phyloP scores from a whole-genome alignment of 92 coral and sea anemone genomes.

The Anthopleura xanthogrammica region DNA sequence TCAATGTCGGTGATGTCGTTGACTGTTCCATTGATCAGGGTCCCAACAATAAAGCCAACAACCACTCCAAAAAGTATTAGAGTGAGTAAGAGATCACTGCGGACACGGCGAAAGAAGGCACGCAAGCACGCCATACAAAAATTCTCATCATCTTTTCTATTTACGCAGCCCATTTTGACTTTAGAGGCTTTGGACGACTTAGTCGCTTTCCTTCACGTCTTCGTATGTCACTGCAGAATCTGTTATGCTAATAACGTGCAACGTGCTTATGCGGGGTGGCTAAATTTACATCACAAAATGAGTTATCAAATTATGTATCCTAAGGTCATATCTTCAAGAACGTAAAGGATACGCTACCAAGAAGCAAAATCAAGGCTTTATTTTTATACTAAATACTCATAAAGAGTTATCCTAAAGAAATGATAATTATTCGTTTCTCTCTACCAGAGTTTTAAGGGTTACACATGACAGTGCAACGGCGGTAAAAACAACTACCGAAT shows the following conservation, averaged over 20 bases:
- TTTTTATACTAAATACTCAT: too few relatives aligned
- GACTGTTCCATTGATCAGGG: slow-evolving; percentile 66
- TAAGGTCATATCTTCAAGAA: too few relatives aligned
- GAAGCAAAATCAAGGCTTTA: too few relatives aligned
- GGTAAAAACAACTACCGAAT: too few relatives aligned
- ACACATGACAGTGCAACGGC: too few relatives aligned
- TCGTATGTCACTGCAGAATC: background rate
- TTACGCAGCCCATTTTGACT: background rate
- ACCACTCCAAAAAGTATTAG: slow-evolving; percentile 74
- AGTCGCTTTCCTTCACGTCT: background rate
- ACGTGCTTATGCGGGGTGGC: too few relatives aligned
- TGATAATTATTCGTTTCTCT: too few relatives aligned
- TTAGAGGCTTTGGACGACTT: background rate
- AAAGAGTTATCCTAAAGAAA: too few relatives aligned
- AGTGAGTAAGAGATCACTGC: slow-evolving; percentile 71
- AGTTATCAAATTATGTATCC: too few relatives aligned
- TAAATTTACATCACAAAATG: too few relatives aligned
- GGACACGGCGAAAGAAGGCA: slow-evolving; percentile 46
- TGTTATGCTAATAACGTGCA: background rate
- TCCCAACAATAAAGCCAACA: slow-evolving; percentile 77
- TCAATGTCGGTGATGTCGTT: slow-evolving; percentile 72
- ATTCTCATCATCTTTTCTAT: background rate
- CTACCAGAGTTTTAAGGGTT: too few relatives aligned
- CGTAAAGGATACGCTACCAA: too few relatives aligned
- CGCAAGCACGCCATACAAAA: slow-evolving; percentile 15